phyloP scores from a whole-genome alignment of 2,113 vertebrate species.

The Heptranchias perlo region DNA sequence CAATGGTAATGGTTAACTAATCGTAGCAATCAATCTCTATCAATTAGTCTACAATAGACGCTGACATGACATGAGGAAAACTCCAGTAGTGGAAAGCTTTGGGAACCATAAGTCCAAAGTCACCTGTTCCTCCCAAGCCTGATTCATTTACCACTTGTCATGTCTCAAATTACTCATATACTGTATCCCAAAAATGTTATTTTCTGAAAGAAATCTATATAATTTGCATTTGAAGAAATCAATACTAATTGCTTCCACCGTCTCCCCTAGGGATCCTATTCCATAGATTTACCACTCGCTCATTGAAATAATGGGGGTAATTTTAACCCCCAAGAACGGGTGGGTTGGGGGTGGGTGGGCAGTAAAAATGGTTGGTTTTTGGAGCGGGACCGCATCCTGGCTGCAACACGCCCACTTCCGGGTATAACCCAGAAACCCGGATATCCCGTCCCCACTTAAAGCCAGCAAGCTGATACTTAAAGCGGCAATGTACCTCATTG shows the following conservation, averaged over 20 bases:
- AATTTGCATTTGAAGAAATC: not conserved
- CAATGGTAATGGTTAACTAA: not conserved
- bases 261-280: not conserved
- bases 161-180: not conserved
- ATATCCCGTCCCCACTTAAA: too few species aligned
- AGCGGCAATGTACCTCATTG: too few species aligned
- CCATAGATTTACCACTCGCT: not conserved
- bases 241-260: not conserved
- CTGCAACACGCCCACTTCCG: too few species aligned
- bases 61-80: not conserved
- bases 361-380: too few species aligned
- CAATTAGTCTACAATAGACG: not conserved
- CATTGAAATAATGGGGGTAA: too few species aligned
- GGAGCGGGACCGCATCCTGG: too few species aligned
- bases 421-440: too few species aligned
- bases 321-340: too few species aligned
- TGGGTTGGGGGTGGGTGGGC: too few species aligned
- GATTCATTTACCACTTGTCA: not conserved
- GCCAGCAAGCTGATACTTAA: too few species aligned
- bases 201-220: not conserved
- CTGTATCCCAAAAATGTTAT: not conserved
- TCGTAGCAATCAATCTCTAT: not conserved
- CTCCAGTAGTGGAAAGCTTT: not conserved
- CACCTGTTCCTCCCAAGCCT: not conserved
- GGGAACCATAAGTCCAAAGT: not conserved